These are phyloP conservation scores for Crotophaga sulcirostris DNA, from an alignment of 2,113 vertebrate species.

Conservation along the genomic window DNA sequence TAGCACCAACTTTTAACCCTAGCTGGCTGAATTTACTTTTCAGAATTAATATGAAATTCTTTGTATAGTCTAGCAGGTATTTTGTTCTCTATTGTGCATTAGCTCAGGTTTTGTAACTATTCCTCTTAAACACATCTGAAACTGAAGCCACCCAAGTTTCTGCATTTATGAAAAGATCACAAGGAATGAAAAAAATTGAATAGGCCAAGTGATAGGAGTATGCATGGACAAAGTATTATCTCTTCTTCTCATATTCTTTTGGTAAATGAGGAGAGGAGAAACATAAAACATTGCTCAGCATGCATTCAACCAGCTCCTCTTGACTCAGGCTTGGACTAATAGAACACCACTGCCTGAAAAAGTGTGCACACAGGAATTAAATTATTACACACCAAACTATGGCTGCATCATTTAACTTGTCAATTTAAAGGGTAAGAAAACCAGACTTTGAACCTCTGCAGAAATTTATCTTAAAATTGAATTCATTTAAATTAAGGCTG, in stretches of 20 bases:
- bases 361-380: neutral
- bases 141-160: neutral
- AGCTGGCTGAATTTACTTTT: slow-evolving; percentile 30
- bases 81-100: slow-evolving; percentile 13
- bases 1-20: neutral
- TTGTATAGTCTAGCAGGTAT: neutral
- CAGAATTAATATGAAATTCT: neutral
- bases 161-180: neutral
- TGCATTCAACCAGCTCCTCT: neutral
- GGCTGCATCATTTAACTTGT: neutral
- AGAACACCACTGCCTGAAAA: neutral
- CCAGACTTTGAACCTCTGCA: neutral
- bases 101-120: neutral
- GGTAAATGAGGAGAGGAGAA: neutral
- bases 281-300: neutral
- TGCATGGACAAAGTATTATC: neutral
- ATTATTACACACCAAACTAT: neutral
- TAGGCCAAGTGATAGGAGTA: neutral
- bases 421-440: neutral
- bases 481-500: neutral
- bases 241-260: neutral
- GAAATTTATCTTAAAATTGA: neutral
- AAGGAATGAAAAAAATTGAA: neutral
- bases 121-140: neutral
- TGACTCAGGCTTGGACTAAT: neutral